phyloP scores from a whole-genome alignment of 2,113 vertebrate species.

The Chaetura pelagica region DNA sequence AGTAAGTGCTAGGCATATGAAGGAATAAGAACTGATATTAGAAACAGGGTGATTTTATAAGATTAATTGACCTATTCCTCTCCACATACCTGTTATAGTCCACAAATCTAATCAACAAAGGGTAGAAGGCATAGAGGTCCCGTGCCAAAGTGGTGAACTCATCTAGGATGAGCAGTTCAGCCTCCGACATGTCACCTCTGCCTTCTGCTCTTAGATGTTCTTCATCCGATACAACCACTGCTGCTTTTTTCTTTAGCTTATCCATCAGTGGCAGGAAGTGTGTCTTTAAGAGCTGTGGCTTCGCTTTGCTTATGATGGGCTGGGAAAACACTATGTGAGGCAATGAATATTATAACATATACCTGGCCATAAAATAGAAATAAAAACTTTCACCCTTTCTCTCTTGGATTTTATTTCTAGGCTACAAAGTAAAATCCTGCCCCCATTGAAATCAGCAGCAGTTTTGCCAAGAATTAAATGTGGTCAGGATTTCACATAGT shows the following conservation, averaged over 20 bases:
- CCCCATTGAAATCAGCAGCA: slow-evolving; percentile 65
- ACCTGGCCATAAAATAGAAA: slow-evolving; percentile 21
- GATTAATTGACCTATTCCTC: slow-evolving; percentile 13
- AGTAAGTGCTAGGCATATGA: background rate
- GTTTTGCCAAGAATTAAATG: slow-evolving; percentile 58
- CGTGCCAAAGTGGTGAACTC: slow-evolving; percentile 93
- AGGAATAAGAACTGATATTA: background rate
- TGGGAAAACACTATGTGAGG: slow-evolving; percentile 92
- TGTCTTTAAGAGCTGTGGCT: slow-evolving; percentile 90
- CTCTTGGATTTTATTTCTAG: background rate
- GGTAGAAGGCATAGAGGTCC: slow-evolving; percentile 97
- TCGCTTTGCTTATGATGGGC: slow-evolving; percentile 96
- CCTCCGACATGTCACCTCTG: slow-evolving; percentile 95
- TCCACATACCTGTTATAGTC: slow-evolving; percentile 92
- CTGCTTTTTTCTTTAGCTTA: slow-evolving; percentile 96
- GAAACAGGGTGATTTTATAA: background rate
- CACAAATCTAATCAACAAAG: slow-evolving; percentile 94
- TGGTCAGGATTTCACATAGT: slow-evolving; percentile 50
- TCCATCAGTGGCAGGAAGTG: slow-evolving; percentile 97
- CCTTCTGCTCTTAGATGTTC: slow-evolving; percentile 93
- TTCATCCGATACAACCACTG: slow-evolving; percentile 90
- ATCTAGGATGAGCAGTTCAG: slow-evolving; percentile 94
- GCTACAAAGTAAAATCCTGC: slow-evolving; percentile 44
- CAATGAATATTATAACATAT: slow-evolving; percentile 63
- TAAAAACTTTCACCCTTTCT: background rate